phyloP scores from a whole-genome alignment of 92 coral and sea anemone genomes.

The Zoanthus gigantus region DNA sequence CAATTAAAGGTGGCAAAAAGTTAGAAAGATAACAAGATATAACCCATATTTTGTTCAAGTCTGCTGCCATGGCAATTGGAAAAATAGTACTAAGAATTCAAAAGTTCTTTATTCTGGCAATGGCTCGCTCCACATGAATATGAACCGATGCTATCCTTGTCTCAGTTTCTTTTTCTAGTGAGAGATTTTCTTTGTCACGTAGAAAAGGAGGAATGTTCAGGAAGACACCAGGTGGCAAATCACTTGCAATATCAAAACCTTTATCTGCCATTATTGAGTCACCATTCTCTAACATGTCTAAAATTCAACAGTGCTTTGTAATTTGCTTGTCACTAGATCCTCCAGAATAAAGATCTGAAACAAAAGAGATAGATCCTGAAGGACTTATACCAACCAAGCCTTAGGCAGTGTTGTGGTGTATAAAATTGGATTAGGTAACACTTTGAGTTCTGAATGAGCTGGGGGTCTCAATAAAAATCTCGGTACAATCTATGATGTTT shows the following conservation, averaged over 20 bases:
- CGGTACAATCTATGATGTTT: slow-evolving; percentile 18
- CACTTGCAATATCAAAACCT: slow-evolving; percentile 56
- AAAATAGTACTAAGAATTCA: neutral
- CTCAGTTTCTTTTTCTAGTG: slow-evolving; percentile 61
- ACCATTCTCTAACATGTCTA: slow-evolving; percentile 53
- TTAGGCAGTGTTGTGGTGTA: slow-evolving; percentile 68
- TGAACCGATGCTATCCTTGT: slow-evolving; percentile 66
- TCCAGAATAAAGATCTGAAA: slow-evolving; percentile 70
- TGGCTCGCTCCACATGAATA: slow-evolving; percentile 74
- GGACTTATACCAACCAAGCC: slow-evolving; percentile 70
- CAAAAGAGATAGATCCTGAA: slow-evolving; percentile 66
- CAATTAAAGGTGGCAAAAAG: neutral
- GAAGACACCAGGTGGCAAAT: slow-evolving; percentile 50
- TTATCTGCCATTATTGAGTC: slow-evolving; percentile 77
- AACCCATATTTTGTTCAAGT: slow-evolving; percentile 49
- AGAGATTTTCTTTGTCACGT: slow-evolving; percentile 59
- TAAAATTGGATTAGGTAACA: slow-evolving; percentile 64
- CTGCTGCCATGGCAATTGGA: slow-evolving; percentile 28
- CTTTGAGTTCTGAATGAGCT: slow-evolving; percentile 69
- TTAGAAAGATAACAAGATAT: too few species aligned
- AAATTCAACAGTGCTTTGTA: slow-evolving; percentile 66
- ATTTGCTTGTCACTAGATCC: slow-evolving; percentile 76
- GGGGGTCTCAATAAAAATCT: slow-evolving; percentile 64
- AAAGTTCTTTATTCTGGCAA: slow-evolving; percentile 70
- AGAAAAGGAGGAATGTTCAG: slow-evolving; percentile 72